A percentile compares a stretch with the other conserved stretches of the same genome.
phyloP scores from a whole-genome alignment of 2,888 invertebrate species.

The Tortrix viridana region DNA sequence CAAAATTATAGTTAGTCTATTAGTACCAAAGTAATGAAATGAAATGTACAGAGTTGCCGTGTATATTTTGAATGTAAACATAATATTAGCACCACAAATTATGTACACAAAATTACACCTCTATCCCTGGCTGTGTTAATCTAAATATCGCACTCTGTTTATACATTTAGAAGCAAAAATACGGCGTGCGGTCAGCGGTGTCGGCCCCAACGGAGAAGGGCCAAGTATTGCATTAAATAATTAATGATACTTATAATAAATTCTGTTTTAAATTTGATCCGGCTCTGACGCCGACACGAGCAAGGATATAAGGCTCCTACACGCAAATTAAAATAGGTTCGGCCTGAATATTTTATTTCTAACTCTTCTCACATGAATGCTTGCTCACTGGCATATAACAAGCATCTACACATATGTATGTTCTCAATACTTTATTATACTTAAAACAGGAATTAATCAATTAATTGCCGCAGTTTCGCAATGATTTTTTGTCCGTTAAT shows the following conservation, averaged over 20 bases:
- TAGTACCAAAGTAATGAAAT: too few species aligned
- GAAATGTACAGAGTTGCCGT: too few species aligned
- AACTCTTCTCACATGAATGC: not conserved
- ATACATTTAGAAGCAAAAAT: conserved; percentile 70
- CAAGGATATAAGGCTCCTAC: conserved; percentile 11
- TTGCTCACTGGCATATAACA: not conserved
- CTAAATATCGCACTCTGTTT: conserved; percentile 78
- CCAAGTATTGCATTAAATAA: conserved; percentile 73
- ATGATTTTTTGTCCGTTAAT: too few species aligned
- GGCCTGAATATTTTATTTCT: not conserved
- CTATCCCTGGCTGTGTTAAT: conserved; percentile 64
- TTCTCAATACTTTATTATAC: too few species aligned
- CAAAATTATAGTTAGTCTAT: too few species aligned
- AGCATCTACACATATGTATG: too few species aligned
- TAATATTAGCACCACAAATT: conserved; percentile 43
- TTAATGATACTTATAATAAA: conserved; percentile 78
- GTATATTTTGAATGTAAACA: conserved; percentile 47
- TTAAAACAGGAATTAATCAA: too few species aligned
- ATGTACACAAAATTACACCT: conserved; percentile 45
- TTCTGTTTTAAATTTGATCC: conserved; percentile 81
- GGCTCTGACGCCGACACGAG: conserved; percentile 57
- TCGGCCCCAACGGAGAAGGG: conserved; percentile 47
- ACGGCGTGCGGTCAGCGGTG: conserved; percentile 62
- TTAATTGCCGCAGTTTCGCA: too few species aligned
- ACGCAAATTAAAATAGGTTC: conserved; percentile 3